Percentiles rank a stretch among this genome's conserved stretches.
Evolutionary conservation across 1,140 invertebrate genomes (phyloP).

Genomic region (Nasonia longicornis): DNA sequence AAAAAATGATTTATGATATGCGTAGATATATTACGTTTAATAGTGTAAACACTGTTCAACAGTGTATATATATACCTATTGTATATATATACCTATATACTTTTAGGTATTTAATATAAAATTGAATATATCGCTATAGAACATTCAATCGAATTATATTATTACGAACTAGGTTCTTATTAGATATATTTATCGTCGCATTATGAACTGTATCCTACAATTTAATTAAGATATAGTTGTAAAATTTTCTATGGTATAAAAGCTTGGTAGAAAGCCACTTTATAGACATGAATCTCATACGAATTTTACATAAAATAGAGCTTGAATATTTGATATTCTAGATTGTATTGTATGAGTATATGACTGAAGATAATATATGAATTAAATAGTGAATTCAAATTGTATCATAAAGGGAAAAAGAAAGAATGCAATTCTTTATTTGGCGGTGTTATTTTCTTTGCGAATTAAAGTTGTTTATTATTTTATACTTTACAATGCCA

Average conservation of each 20-base stretch:
- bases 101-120: neutral
- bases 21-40: neutral
- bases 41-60: neutral
- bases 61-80: neutral
- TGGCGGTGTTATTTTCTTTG: conserved; percentile 40
- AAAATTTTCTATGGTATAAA: neutral
- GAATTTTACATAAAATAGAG: conserved; percentile 27
- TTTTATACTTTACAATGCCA: conserved; percentile 44
- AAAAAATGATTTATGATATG: neutral
- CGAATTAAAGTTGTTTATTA: conserved; percentile 40
- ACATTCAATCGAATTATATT: neutral
- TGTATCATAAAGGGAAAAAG: neutral
- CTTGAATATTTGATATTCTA: conserved; percentile 32
- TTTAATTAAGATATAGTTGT: neutral
- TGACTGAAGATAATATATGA: conserved; percentile 23
- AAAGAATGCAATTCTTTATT: conserved; percentile 39
- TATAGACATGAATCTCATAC: conserved; percentile 14
- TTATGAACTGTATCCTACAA: neutral
- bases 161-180: neutral
- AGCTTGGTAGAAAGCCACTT: conserved; percentile 31
- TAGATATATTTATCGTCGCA: neutral
- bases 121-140: neutral
- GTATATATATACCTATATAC: neutral
- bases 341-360: conserved; percentile 11
- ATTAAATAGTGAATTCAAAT: conserved; percentile 21